Base-by-base conservation (phyloP, 2,888 invertebrate species). In the Busseola fusca region DNA sequence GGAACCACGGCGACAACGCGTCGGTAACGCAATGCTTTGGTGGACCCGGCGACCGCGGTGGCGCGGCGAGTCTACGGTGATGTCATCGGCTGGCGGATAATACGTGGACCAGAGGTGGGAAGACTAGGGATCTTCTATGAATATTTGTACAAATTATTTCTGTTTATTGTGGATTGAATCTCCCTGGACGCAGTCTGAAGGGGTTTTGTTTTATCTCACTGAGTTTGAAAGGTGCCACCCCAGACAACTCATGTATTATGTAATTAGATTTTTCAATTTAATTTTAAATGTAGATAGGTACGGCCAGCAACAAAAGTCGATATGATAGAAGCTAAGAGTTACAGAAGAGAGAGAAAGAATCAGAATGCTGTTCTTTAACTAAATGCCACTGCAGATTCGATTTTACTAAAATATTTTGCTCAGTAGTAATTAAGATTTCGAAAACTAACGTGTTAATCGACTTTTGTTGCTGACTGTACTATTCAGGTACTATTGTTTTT, bases 41-140 rank as follows among this genome's bases (percentile, higher is more conserved):
- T 45, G 42, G 45, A 45, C 25, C 60, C 59, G 52, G 45, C 30
- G 60, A n/a, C n/a, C 48, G 34, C 12, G 40, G 64, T 27, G 60
- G 37, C 40, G 66, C 75, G 75, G 48, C 62, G 69, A 63, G 57
- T 69, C 86, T 78, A 86, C 89, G 89, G 88, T 94, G 94, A 94
- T 93, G 91, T 92, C 93, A 94, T 90, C 93, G 89, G 89, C 86
- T 80, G 72, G 81, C 86, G 87, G 85, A 82, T 83, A 85, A 86
- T 87, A 87, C 93, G 91, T 91, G 89, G 89, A 84, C 63, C 90
- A 90, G 92, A 82, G 81, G 79, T 85, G 57, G 52, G 10, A 12
- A 64, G 21, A 25, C 40, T 57, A 14, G 9, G 48, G 77, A 3
- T 16, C 25, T 45, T n/a, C 18, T 12, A n/a, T 1, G 21, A 40